Evolutionary conservation across 1,140 invertebrate species (phyloP).

Genomic region (Aphelinus atriplicis): DNA sequence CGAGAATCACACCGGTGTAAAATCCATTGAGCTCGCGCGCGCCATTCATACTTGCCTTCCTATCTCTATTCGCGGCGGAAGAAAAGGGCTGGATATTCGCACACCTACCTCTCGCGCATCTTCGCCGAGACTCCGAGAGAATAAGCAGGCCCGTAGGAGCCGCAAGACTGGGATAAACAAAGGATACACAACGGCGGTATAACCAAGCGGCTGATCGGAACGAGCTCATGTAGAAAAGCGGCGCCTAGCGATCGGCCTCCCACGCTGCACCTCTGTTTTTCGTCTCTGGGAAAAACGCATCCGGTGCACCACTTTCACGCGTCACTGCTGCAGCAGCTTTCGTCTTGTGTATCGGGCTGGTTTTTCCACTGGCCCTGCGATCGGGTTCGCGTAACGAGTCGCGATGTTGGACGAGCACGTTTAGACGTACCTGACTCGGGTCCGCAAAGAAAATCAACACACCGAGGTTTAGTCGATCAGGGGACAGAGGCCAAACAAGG

Average conservation of each 20-base stretch:
- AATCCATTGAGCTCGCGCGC: conserved; percentile 15
- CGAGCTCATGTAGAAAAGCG: too few species aligned
- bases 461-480: not conserved
- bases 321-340: too few species aligned
- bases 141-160: too few species aligned
- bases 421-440: too few species aligned
- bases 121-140: not conserved
- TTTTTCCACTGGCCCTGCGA: too few species aligned
- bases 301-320: conserved; percentile 4
- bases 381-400: too few species aligned
- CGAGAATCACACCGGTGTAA: conserved; percentile 5
- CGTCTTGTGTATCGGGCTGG: too few species aligned
- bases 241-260: not conserved
- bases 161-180: too few species aligned
- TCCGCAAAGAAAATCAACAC: too few species aligned
- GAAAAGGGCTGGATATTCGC: not conserved
- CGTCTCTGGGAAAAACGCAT: conserved; percentile 14
- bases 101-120: not conserved
- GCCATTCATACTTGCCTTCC: not conserved
- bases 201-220: too few species aligned
- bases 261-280: conserved; percentile 14
- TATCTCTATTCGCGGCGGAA: not conserved
- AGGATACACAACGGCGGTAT: too few species aligned
- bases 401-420: too few species aligned
- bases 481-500: not conserved